These are phyloP conservation scores for Theristicus caerulescens DNA, from an alignment of 2,113 vertebrate genomes.

Conservation along the genomic window DNA sequence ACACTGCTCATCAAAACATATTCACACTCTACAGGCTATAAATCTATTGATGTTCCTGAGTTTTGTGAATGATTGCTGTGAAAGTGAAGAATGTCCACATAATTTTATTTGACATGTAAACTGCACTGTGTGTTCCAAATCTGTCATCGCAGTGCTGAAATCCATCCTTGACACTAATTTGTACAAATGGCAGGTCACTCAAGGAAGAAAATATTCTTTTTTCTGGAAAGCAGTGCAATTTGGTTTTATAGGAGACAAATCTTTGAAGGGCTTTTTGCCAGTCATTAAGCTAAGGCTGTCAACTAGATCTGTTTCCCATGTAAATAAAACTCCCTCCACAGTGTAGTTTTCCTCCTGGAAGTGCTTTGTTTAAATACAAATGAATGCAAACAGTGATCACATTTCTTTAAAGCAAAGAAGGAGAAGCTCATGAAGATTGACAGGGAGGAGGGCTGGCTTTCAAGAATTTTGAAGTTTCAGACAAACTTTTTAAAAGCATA, in stretches of 20 bases:
- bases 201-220: neutral
- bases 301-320: neutral
- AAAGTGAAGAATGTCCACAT: neutral
- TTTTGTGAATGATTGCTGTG: neutral
- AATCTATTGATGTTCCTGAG: neutral
- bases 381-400: neutral
- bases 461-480: neutral
- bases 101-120: conserved; percentile 17
- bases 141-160: neutral
- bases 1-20: neutral
- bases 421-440: neutral
- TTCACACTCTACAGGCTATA: neutral
- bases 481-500: neutral
- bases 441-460: neutral
- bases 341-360: neutral
- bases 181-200: neutral
- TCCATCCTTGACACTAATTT: conserved; percentile 22
- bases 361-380: neutral
- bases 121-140: neutral
- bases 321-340: neutral
- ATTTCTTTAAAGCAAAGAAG: neutral
- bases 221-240: neutral
- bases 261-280: neutral
- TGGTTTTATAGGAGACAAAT: neutral
- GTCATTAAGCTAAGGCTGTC: neutral